phyloP scores from a whole-genome alignment of 1,140 invertebrate genomes.

The Nymphalis io region DNA sequence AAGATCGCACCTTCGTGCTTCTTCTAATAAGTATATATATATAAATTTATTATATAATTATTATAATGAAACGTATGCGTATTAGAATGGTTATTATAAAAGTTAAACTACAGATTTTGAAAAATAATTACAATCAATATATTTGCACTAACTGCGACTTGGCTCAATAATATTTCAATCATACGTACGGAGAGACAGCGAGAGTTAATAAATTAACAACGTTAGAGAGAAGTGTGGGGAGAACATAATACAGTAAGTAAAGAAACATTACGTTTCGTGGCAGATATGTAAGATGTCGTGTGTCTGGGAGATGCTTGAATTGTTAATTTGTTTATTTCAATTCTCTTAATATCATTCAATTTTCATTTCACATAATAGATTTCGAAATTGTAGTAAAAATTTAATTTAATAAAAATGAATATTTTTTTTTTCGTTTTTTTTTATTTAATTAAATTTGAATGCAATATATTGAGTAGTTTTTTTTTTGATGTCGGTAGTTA shows the following conservation, averaged over 20 bases:
- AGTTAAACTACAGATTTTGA: conserved; percentile 1
- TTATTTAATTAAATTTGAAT: no score
- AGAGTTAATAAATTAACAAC: not conserved
- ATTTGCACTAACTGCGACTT: not conserved
- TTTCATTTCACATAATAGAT: no score
- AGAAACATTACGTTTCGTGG: not conserved
- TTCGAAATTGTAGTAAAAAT: no score
- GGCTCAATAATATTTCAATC: not conserved
- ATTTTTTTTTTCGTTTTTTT: no score
- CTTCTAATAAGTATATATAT: no score
- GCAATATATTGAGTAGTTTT: no score
- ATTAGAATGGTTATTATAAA: not conserved
- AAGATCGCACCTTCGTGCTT: not conserved
- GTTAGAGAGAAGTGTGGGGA: not conserved
- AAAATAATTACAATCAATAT: not conserved
- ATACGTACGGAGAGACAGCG: not conserved
- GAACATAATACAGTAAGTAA: not conserved
- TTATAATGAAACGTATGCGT: no score
- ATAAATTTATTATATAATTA: no score
- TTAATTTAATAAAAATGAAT: no score
- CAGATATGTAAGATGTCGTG: not conserved
- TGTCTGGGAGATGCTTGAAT: not conserved
- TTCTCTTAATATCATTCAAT: no score
- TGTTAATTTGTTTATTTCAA: no score
- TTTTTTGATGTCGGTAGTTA: conserved; percentile 1